Evolutionary conservation across 2,888 invertebrate species (phyloP).

Genomic region (Neoascia interrupta): DNA sequence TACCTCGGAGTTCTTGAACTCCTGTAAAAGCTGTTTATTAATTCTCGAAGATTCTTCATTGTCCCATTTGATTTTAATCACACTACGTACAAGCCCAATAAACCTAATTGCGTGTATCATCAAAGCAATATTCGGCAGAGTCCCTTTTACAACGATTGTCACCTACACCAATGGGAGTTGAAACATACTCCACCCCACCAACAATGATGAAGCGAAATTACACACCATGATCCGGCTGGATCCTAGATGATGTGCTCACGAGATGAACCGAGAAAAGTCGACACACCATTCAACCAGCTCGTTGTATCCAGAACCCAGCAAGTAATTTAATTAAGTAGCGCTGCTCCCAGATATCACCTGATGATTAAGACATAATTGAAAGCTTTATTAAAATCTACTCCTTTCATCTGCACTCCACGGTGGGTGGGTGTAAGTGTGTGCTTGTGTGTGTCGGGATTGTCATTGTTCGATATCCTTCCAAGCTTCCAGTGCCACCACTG

Average conservation of each 20-base stretch:
- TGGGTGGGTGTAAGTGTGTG: not conserved
- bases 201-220: not conserved
- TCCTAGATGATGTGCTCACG: conserved; percentile 22
- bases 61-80: no score
- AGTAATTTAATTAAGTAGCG: conserved; percentile 71
- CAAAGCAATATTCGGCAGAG: not conserved
- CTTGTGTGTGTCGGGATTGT: not conserved
- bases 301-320: conserved; percentile 41
- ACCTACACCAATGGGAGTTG: not conserved
- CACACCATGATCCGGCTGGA: conserved; percentile 11
- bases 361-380: conserved; percentile 72
- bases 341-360: conserved; percentile 71
- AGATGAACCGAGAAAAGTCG: conserved; percentile 21
- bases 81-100: not conserved
- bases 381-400: conserved; percentile 71
- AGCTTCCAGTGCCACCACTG: conserved; percentile 7
- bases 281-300: conserved; percentile 37
- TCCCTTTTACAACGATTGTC: no score
- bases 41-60: no score
- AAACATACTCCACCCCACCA: not conserved
- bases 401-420: not conserved
- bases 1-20: no score
- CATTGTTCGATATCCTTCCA: conserved; percentile 23
- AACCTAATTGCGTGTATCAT: not conserved
- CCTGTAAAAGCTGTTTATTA: no score